These are phyloP conservation scores for Melieria picta DNA, from an alignment of 2,888 invertebrate genomes.

Conservation along the genomic window DNA sequence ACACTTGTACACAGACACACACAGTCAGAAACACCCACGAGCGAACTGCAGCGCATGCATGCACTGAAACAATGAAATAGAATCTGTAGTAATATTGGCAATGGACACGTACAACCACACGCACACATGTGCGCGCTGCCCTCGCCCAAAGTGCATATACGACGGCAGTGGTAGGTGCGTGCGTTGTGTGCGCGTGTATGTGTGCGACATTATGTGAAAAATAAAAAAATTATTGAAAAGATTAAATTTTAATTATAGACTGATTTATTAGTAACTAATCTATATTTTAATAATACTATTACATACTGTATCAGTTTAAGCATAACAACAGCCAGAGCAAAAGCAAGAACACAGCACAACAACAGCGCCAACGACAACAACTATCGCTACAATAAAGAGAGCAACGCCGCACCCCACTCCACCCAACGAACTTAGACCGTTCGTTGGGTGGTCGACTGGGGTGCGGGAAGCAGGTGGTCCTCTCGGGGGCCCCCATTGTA, in stretches of 20 bases:
- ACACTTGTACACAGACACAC: background rate
- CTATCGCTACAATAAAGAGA: conserved; percentile 4
- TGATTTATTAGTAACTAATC: conserved; percentile 66
- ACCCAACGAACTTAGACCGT: background rate
- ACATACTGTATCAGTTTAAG: conserved; percentile 35
- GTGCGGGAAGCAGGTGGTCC: too few relatives aligned
- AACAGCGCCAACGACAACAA: conserved; percentile 9
- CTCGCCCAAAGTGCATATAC: too few relatives aligned
- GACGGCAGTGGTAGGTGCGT: too few relatives aligned
- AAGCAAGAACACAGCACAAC: conserved; percentile 29
- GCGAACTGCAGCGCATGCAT: background rate
- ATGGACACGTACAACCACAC: too few relatives aligned
- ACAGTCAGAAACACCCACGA: too few relatives aligned
- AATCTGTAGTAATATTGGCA: background rate
- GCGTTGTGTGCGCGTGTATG: conserved; percentile 1
- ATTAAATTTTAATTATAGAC: conserved; percentile 64
- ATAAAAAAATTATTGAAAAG: conserved; percentile 30
- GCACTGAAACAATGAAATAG: background rate
- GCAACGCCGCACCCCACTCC: background rate
- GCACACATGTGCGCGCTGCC: too few relatives aligned
- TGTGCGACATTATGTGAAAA: conserved; percentile 9
- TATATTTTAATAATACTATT: conserved; percentile 53
- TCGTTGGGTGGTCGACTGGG: too few relatives aligned
- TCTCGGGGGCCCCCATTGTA: background rate
- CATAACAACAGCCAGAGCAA: conserved; percentile 28